Base-by-base conservation (phyloP, 2,888 invertebrate species). In the Agrilus mali region DNA sequence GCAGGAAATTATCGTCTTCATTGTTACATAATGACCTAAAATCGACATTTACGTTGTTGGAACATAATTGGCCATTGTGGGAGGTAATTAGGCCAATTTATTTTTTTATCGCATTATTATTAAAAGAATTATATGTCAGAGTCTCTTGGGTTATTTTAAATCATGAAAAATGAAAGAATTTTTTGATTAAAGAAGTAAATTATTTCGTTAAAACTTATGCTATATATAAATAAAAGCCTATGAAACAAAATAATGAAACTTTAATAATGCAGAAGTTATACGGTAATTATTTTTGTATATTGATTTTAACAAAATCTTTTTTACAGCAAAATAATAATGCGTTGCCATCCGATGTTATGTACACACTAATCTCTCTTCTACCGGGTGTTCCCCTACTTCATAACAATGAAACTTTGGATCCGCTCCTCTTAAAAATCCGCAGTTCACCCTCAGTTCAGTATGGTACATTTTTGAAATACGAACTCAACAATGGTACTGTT, bases 341-440 rank as follows among this genome's bases (percentile, higher is more conserved):
- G 31, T 55, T 68, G 46, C 59, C 66, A 16, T 46, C 53, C 3
- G 68, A 69, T 40, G 67, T 73, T 38, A 64, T 74, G 32, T 78
- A 80, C 16, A 74, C 84, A 58, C 74, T 93, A 57, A 73, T 82
- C 38, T 68, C 88, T 60, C 66, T 92, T 43, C 66, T 95, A 49
- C 87, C 87, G 0, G 93, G 92, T 36, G 78, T 84, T 5, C 82
- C 88, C 0, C 47, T 67, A 34, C 49, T 67, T 13, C 47, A 53
- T 16, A 45, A 44, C 14, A 55, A 55, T 41, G 47, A 55, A 15
- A 51, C 47, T 4, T 46, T 63, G 16, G 51, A 72, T 52, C 55
- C 61, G 34, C 62, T 61, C 12, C 57, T 76, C 16, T 53, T 68
- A 4, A 63, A 67, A 46, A 61, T 67, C 7, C 62, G 76, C 27